Percentiles rank a stretch among this genome's conserved stretches.
Conservation (phyloP, 1,140 invertebrate genomes). For the Ips typographus region DNA sequence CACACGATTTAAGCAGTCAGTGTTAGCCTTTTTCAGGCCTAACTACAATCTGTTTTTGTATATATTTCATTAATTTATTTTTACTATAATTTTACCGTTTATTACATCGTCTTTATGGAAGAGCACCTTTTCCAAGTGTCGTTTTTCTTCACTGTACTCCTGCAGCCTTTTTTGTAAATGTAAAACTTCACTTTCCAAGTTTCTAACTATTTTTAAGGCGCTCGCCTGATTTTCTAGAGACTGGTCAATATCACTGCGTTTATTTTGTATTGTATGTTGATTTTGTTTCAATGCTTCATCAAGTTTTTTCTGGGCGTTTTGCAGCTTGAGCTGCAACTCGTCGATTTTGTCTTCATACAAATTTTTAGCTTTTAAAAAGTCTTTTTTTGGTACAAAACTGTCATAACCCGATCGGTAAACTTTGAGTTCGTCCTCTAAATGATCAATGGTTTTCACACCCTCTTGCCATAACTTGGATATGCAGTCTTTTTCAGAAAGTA, state of each 20-base stretch:
- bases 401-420: conserved; percentile 39
- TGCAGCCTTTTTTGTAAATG: conserved; percentile 39
- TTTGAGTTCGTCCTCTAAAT: conserved; percentile 46
- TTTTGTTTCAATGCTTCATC: conserved; percentile 33
- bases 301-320: conserved; percentile 35
- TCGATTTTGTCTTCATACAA: conserved; percentile 44
- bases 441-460: conserved; percentile 43
- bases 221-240: conserved; percentile 39
- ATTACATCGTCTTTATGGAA: conserved; percentile 38
- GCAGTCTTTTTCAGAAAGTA: conserved; percentile 46
- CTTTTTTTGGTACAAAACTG: conserved; percentile 41
- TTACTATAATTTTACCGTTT: background rate
- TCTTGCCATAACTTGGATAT: conserved; percentile 47
- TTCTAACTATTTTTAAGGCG: conserved; percentile 41
- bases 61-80: background rate
- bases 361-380: conserved; percentile 26
- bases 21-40: conserved; percentile 39
- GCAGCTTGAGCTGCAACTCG: conserved; percentile 38
- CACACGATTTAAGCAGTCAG: conserved; percentile 45
- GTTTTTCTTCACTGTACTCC: conserved; percentile 34
- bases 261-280: conserved; percentile 23
- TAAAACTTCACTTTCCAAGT: conserved; percentile 43
- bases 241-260: conserved; percentile 40
- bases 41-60: background rate
- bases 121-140: conserved; percentile 34